Evolutionary conservation across 2,888 invertebrate species (phyloP).

Genomic region (Luperina nickerlii): DNA sequence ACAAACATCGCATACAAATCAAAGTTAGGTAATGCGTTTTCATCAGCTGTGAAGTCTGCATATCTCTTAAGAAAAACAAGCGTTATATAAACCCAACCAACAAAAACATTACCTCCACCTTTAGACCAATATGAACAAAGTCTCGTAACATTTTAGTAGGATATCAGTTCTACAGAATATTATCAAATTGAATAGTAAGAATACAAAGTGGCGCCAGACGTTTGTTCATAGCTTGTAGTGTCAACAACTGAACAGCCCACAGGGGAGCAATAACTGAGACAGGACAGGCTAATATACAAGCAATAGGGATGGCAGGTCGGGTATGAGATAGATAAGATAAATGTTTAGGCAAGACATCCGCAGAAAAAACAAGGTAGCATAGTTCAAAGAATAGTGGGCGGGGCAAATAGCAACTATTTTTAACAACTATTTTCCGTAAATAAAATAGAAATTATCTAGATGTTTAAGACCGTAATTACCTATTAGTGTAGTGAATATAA

Average conservation of each 20-base stretch:
- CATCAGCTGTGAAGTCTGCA: background rate
- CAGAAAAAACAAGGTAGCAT: background rate
- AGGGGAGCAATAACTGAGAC: slow-evolving; percentile 69
- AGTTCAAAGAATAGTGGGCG: background rate
- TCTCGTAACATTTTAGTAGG: slow-evolving; percentile 34
- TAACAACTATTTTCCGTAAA: background rate
- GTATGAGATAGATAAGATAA: background rate
- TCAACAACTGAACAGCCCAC: slow-evolving; percentile 64
- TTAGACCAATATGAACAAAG: slow-evolving; percentile 31
- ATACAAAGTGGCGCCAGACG: slow-evolving; percentile 39
- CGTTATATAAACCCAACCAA: background rate
- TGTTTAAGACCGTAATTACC: background rate
- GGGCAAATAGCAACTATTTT: too few relatives aligned
- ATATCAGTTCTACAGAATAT: slow-evolving; percentile 42
- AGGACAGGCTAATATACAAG: slow-evolving; percentile 64
- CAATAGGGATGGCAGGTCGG: slow-evolving; percentile 53
- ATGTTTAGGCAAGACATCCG: background rate
- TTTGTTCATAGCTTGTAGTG: slow-evolving; percentile 59
- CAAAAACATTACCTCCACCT: background rate
- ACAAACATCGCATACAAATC: background rate
- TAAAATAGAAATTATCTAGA: background rate
- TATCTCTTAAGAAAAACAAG: background rate
- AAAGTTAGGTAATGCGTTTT: background rate
- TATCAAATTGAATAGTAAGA: slow-evolving; percentile 60
- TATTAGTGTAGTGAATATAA: background rate